Evolutionary conservation across 2,797 vertebrate species (phyloP), one percentile per base, ranked within the genome.

Genomic region (Tokudaia tokunoshimensis): DNA sequence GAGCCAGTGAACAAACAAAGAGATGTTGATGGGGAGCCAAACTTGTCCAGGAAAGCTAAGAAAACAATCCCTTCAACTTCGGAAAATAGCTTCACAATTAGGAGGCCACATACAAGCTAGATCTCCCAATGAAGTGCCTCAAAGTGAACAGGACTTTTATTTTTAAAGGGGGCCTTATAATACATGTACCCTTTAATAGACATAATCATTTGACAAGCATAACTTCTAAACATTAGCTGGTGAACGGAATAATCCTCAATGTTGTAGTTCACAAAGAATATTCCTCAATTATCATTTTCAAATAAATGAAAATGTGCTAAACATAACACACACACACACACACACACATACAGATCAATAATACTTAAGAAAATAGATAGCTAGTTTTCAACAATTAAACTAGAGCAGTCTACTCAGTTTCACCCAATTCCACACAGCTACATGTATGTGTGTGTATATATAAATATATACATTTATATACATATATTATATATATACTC

Each of bases 251-350:
- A 95, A 89, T 81, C 97, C 86, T 91, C 92, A 89, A 3, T 26
- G 12, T 91, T 97, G 55, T 94, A 92, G 94, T 94, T 15, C 47
- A 70, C 88, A 94, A 97, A 95, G 37, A 97, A 97, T 97, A 97
- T 79, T 95, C 75, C 87, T 97, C 97, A 97, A 93, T 90, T 94
- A 97, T 92, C 67, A 91, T 93, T 81, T 76, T 75, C 55, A 50
- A 5, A 92, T 83, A 92, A n/a, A 95, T 57, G 47, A 97, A 37
- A 57, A 94, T 26, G 87, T 4, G 76, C 0, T 5, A 7, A 88
- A 83, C 41, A 81, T 1, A 31, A 63, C 70, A 81, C n/a, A 93
- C 83, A 95, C 89, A 87, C 4, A 31, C 22, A 84, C 22, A 4
- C 31, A 31, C 55, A 37, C n/a, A 44, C 8, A 5, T 24, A 47